Conservation (phyloP, 2,113 vertebrate species). For the Chauna torquata region DNA sequence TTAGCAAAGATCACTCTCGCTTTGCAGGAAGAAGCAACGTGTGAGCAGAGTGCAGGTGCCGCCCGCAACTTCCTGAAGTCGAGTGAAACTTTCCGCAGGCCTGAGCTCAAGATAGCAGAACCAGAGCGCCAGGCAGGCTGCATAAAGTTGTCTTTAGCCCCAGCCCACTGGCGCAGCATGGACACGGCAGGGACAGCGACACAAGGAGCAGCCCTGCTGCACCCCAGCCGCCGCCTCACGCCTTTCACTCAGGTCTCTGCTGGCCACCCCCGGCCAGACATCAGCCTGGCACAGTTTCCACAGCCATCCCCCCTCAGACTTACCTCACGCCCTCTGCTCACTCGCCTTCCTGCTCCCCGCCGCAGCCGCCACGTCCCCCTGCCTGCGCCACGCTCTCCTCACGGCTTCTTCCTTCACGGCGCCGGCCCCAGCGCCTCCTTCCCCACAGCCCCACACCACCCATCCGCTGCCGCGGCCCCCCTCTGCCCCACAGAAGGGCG, state of each 20-base stretch:
- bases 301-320: background rate
- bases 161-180: accelerated
- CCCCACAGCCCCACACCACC: background rate
- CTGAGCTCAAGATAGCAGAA: background rate
- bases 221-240: accelerated
- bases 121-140: background rate
- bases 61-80: background rate
- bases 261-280: background rate
- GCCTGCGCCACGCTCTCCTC: background rate
- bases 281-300: background rate
- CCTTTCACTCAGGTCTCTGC: background rate
- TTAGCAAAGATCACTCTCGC: accelerated
- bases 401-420: background rate
- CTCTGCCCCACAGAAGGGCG: accelerated
- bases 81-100: background rate
- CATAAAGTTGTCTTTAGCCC: background rate
- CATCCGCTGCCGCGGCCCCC: accelerated
- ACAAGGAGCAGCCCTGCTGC: background rate
- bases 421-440: background rate
- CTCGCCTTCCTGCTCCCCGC: background rate
- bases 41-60: background rate
- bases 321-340: accelerated
- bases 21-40: background rate
- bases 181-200: background rate
- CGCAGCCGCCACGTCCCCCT: background rate